These are phyloP conservation scores for Drosophila cracens DNA, from an alignment of 2,888 invertebrate genomes.

Conservation along the genomic window DNA sequence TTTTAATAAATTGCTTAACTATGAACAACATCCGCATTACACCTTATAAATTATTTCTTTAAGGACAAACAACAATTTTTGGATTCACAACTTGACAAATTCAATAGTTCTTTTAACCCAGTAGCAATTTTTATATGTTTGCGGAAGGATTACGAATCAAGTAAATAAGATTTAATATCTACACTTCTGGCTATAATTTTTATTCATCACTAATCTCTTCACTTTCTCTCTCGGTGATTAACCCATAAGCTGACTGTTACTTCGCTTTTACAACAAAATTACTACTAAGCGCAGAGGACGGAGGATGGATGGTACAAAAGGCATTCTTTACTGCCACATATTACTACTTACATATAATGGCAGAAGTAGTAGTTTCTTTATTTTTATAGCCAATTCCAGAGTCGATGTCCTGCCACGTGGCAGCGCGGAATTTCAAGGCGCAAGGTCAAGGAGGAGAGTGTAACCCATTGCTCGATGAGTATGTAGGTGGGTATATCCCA, in stretches of 20 bases:
- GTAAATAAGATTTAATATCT: background rate
- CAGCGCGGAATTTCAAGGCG: conserved; percentile 61
- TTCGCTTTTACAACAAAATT: conserved; percentile 25
- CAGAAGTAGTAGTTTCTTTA: conserved; percentile 30
- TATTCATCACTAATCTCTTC: background rate
- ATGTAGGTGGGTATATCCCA: conserved; percentile 10
- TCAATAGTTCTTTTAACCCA: background rate
- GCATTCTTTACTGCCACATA: conserved; percentile 37
- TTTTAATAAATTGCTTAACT: background rate
- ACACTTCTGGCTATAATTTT: background rate
- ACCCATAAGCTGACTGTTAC: conserved; percentile 25
- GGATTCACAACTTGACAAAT: background rate
- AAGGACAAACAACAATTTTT: no score
- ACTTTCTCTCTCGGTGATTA: background rate
- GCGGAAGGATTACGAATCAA: background rate
- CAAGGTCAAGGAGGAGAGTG: conserved; percentile 65
- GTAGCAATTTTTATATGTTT: background rate
- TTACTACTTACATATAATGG: conserved; percentile 14
- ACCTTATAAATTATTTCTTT: background rate
- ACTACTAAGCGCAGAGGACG: conserved; percentile 11
- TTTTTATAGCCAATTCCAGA: conserved; percentile 44
- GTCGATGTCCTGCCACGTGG: conserved; percentile 61
- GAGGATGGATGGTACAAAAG: background rate
- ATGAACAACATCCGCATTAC: background rate
- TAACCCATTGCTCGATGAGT: conserved; percentile 61